phyloP scores from a whole-genome alignment of 2,888 invertebrate species.

The Philonicus albiceps region DNA sequence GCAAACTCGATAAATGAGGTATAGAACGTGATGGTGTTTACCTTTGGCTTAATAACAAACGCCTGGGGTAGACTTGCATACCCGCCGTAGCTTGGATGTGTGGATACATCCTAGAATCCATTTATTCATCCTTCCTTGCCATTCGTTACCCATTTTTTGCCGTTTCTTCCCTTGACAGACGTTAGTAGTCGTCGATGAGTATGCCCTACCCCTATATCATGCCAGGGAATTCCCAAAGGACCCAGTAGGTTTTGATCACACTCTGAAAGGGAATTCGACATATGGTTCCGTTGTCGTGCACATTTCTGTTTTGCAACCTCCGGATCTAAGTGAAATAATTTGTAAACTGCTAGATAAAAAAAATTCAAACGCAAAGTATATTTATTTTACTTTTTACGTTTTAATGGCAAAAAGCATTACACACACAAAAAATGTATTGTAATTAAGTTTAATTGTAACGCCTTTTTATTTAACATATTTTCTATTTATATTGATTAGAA shows the following conservation, averaged over 20 bases:
- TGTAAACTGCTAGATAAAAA: not conserved
- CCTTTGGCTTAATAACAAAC: conserved; percentile 18
- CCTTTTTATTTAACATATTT: too few relatives aligned
- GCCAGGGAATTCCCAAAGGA: conserved; percentile 46
- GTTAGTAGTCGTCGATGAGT: conserved; percentile 31
- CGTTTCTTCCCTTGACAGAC: conserved; percentile 16
- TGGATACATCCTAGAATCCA: not conserved
- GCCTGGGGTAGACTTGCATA: conserved; percentile 4
- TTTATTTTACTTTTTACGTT: not conserved
- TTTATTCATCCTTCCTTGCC: conserved; percentile 19
- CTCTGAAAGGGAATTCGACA: conserved; percentile 46
- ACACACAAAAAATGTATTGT: not conserved
- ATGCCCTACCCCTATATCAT: conserved; percentile 37
- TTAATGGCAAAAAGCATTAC: not conserved
- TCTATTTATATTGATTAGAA: too few relatives aligned
- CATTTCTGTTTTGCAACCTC: not conserved
- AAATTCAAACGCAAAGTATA: not conserved
- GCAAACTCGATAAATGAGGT: conserved; percentile 44
- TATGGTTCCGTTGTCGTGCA: conserved; percentile 42
- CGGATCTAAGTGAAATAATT: not conserved
- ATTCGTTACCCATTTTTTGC: conserved; percentile 31
- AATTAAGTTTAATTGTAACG: too few relatives aligned
- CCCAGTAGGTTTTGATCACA: conserved; percentile 37
- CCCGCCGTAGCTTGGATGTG: not conserved
- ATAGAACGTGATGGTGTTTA: conserved; percentile 34